These are phyloP conservation scores for Hirtodrosophila confusa DNA, from an alignment of 2,888 invertebrate genomes.

Conservation along the genomic window DNA sequence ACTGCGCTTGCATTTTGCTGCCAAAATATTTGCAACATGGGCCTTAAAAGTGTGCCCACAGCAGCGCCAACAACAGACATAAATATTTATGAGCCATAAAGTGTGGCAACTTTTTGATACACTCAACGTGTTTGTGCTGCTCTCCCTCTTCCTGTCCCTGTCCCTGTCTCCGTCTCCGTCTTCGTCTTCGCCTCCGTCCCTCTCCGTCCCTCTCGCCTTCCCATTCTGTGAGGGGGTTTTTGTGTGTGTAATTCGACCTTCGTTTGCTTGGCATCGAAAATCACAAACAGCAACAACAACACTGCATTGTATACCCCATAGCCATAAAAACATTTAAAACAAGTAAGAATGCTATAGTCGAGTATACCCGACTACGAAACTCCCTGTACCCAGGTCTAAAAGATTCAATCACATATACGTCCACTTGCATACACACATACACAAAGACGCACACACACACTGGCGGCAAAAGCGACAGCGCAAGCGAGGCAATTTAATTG, in stretches of 20 bases:
- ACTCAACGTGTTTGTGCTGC: conserved; percentile 39
- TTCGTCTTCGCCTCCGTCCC: not conserved
- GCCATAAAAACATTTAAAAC: not conserved
- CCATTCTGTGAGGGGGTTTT: not conserved
- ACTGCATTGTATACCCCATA: conserved; percentile 12
- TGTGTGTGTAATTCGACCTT: not conserved
- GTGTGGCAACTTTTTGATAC: conserved; percentile 73
- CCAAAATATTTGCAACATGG: conserved; percentile 68
- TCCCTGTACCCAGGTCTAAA: too few species aligned
- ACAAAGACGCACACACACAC: too few species aligned
- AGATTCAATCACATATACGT: too few species aligned
- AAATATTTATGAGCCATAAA: conserved; percentile 74
- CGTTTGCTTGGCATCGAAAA: conserved; percentile 8
- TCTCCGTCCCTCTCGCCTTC: not conserved
- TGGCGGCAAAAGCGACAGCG: too few species aligned
- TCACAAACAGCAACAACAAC: conserved; percentile 5
- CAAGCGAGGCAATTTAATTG: too few species aligned
- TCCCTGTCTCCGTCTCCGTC: not conserved
- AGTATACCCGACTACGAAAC: too few species aligned
- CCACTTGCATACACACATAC: too few species aligned
- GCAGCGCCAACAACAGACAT: conserved; percentile 50
- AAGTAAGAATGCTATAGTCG: too few species aligned
- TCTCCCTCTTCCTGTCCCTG: not conserved
- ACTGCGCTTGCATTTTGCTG: conserved; percentile 66
- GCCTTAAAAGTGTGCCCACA: conserved; percentile 41